phyloP scores from a whole-genome alignment of 2,113 vertebrate species.

The Odocoileus virginianus region DNA sequence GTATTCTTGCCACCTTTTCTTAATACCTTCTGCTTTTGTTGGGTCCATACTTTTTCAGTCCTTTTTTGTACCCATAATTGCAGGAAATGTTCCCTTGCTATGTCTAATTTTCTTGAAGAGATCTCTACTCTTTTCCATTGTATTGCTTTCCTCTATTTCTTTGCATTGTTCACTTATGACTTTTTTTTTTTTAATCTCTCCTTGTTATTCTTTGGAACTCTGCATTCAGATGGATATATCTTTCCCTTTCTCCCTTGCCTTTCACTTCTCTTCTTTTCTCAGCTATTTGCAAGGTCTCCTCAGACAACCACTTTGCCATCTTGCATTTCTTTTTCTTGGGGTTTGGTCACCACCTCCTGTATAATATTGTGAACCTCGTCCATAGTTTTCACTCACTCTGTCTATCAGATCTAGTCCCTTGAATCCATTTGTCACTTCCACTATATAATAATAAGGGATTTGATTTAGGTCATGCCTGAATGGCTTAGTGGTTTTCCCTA shows the following conservation, averaged over 20 bases:
- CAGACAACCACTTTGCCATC: not conserved
- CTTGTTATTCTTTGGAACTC: not conserved
- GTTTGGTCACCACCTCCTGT: not conserved
- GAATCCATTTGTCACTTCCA: not conserved
- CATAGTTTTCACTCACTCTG: not conserved
- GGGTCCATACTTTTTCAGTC: accelerated
- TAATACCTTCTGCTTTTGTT: not conserved
- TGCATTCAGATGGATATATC: not conserved
- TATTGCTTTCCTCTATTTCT: not conserved
- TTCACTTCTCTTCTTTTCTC: not conserved
- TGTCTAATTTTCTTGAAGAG: not conserved
- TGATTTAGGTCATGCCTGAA: not conserved
- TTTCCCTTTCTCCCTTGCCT: not conserved
- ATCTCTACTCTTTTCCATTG: not conserved
- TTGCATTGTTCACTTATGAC: not conserved
- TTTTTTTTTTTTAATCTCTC: not conserved
- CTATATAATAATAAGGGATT: not conserved
- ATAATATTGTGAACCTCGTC: not conserved
- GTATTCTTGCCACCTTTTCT: not conserved
- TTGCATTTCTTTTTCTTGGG: not conserved
- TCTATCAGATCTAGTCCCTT: not conserved
- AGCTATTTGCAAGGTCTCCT: not conserved
- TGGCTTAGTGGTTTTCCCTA: not conserved
- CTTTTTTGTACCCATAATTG: not conserved
- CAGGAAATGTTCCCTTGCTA: not conserved